Evolutionary conservation across 2,797 vertebrate genomes (phyloP).

Genomic region (Morus bassanus): DNA sequence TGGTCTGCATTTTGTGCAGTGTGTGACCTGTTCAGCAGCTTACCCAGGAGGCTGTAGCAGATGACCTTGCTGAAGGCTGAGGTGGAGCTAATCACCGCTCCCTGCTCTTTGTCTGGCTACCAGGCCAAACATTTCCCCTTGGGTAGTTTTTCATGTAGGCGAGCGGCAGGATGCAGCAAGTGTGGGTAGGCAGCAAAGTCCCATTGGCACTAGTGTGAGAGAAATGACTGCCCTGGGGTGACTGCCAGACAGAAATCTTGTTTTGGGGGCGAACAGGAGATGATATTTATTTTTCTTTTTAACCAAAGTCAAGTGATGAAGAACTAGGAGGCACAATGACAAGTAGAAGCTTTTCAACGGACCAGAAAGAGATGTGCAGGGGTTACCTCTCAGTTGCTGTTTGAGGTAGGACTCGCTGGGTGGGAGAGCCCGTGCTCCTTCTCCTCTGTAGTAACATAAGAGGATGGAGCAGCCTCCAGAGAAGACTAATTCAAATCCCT

Average conservation of each 20-base stretch:
- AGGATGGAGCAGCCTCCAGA: not conserved
- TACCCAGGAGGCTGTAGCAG: not conserved
- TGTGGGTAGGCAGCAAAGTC: not conserved
- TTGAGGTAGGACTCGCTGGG: not conserved
- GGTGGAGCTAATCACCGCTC: not conserved
- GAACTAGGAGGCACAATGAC: too few species aligned
- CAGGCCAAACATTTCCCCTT: not conserved
- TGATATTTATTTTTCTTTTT: not conserved
- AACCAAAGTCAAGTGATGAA: not conserved
- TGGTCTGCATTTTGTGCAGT: not conserved
- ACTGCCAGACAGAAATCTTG: not conserved
- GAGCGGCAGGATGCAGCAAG: not conserved
- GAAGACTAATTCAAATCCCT: not conserved
- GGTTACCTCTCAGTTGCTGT: not conserved
- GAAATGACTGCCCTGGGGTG: not conserved
- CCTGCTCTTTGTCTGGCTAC: not conserved
- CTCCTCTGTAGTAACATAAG: not conserved
- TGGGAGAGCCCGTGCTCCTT: not conserved
- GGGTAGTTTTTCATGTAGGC: not conserved
- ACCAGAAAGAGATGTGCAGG: fast-evolving
- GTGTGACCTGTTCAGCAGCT: not conserved
- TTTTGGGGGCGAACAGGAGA: not conserved
- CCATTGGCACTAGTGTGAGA: not conserved
- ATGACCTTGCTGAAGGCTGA: not conserved
- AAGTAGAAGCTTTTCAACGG: not conserved